phyloP scores from a whole-genome alignment of 2,797 vertebrate genomes.

The Bufotes viridis region DNA sequence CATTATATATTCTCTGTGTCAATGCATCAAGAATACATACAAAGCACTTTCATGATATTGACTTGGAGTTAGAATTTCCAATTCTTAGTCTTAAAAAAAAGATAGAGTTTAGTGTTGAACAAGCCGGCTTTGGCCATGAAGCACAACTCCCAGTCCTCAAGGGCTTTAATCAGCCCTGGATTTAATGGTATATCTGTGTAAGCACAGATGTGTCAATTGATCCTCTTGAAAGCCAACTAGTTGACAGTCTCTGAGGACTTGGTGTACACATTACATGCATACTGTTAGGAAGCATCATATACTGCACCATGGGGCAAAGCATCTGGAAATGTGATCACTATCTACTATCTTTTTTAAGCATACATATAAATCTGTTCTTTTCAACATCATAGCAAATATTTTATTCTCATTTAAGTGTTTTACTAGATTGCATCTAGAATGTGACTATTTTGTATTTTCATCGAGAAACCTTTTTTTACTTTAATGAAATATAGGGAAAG shows the following conservation, averaged over 20 bases:
- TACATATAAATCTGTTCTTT: not conserved
- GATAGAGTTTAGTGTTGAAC: not conserved
- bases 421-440: not conserved
- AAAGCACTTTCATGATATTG: not conserved
- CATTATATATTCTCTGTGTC: not conserved
- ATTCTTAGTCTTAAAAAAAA: not conserved
- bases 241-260: not conserved
- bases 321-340: not conserved
- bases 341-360: not conserved
- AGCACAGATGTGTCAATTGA: slow-evolving; percentile 40
- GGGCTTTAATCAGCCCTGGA: slow-evolving; percentile 27
- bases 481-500: not conserved
- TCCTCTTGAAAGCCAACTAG: slow-evolving; percentile 33
- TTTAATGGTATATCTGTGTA: slow-evolving; percentile 39
- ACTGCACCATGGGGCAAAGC: not conserved
- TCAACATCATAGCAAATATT: not conserved
- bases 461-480: not conserved
- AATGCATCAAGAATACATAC: not conserved
- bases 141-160: slow-evolving; percentile 5
- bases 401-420: not conserved
- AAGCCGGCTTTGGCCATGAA: slow-evolving; percentile 23
- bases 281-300: slow-evolving; percentile 17
- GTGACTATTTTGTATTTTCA: not conserved
- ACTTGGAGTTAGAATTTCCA: slow-evolving; percentile 6
- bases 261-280: not conserved